phyloP scores from a whole-genome alignment of 2,113 vertebrate species.

The Oceanites oceanicus region DNA sequence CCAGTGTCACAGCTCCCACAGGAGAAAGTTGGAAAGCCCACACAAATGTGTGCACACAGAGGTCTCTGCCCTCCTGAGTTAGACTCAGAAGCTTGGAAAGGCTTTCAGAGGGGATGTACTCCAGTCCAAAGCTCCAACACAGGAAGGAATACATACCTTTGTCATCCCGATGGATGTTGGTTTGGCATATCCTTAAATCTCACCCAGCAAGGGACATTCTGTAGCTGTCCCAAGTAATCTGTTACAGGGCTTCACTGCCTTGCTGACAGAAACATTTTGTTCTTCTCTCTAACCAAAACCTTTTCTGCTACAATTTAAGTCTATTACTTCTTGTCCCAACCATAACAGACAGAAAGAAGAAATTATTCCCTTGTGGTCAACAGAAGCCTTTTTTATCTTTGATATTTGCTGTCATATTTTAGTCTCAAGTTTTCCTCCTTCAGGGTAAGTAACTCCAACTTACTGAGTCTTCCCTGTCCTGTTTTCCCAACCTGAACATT shows the following conservation, averaged over 20 bases:
- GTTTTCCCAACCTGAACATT: background rate
- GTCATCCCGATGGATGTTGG: background rate
- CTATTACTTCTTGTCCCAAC: background rate
- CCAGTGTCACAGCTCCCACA: background rate
- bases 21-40: background rate
- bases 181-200: background rate
- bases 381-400: background rate
- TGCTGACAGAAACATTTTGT: background rate
- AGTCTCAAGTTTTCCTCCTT: background rate
- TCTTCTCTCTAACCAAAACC: background rate
- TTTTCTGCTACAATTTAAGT: background rate
- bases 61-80: background rate
- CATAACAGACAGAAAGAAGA: background rate
- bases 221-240: background rate
- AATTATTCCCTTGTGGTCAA: background rate
- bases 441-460: background rate
- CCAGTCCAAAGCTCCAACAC: background rate
- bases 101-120: background rate
- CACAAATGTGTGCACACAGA: background rate
- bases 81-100: background rate
- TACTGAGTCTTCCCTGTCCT: background rate
- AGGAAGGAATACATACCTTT: background rate
- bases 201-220: background rate
- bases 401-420: background rate
- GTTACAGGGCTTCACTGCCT: background rate